Percentiles rank a stretch among this genome's conserved stretches.
phyloP scores from a whole-genome alignment of 2,888 invertebrate species.

The Drosophila fungiperda region DNA sequence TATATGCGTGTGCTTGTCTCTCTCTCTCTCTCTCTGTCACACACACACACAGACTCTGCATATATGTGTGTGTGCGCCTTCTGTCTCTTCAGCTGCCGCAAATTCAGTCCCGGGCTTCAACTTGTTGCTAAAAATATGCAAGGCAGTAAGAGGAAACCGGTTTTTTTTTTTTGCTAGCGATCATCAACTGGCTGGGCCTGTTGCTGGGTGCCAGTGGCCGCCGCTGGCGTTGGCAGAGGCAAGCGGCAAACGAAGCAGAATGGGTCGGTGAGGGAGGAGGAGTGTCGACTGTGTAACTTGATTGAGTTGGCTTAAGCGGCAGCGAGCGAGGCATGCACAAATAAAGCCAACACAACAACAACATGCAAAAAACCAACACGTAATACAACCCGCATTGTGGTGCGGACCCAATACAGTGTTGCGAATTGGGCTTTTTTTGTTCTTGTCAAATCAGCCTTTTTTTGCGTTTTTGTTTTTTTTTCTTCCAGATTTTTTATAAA shows the following conservation, averaged over 20 bases:
- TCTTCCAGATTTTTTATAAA: neutral
- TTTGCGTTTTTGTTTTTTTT: neutral
- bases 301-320: constrained; percentile 68
- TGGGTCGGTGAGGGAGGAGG: neutral
- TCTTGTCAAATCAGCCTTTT: neutral
- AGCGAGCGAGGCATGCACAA: constrained; percentile 62
- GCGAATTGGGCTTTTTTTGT: neutral
- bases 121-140: constrained; percentile 79
- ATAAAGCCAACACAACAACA: constrained; percentile 62
- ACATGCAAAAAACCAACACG: constrained; percentile 68
- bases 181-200: constrained; percentile 60
- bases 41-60: neutral
- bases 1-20: constrained; percentile 12
- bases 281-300: constrained; percentile 61
- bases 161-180: constrained; percentile 55
- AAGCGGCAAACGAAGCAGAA: neutral
- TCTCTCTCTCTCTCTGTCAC: neutral
- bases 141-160: constrained; percentile 76
- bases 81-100: constrained; percentile 27
- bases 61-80: constrained; percentile 22
- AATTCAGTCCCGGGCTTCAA: constrained; percentile 55
- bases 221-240: constrained; percentile 31
- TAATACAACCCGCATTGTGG: constrained; percentile 61
- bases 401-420: constrained; percentile 16
- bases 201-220: constrained; percentile 71